These are phyloP conservation scores for Cinara cedri DNA, from an alignment of 2,888 invertebrate genomes.

Conservation along the genomic window DNA sequence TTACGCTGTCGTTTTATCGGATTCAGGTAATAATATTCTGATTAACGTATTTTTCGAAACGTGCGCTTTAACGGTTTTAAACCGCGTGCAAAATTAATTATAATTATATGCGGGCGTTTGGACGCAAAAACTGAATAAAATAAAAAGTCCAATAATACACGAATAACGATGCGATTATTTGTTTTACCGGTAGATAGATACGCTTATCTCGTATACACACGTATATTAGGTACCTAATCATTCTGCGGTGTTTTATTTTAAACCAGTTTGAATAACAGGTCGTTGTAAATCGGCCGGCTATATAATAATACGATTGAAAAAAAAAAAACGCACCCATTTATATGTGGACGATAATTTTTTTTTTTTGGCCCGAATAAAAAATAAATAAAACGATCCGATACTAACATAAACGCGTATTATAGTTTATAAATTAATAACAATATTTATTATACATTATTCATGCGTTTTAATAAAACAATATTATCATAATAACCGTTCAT, in stretches of 20 bases:
- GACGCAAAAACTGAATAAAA: no score
- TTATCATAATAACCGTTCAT: no score
- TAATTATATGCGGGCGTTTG: constrained; percentile 14
- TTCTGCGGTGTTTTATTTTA: not conserved
- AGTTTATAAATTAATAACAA: no score
- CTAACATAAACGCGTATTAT: no score
- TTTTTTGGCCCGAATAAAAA: no score
- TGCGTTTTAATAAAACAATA: no score
- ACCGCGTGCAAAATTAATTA: not conserved
- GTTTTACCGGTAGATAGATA: not conserved
- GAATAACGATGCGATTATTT: not conserved
- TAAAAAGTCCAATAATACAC: no score
- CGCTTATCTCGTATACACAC: no score
- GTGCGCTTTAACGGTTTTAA: not conserved
- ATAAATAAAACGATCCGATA: no score
- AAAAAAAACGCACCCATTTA: not conserved
- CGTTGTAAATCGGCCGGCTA: not conserved
- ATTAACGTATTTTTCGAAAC: not conserved
- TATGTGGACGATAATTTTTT: not conserved
- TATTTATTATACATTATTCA: no score
- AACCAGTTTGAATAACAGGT: constrained; percentile 45
- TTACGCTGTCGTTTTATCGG: no score
- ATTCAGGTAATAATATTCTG: not conserved
- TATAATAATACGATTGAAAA: constrained; percentile 27
- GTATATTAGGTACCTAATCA: no score